Percentiles rank a stretch among this genome's conserved stretches.
phyloP scores from a whole-genome alignment of 2,888 invertebrate species.

The Spisula subtruncata region DNA sequence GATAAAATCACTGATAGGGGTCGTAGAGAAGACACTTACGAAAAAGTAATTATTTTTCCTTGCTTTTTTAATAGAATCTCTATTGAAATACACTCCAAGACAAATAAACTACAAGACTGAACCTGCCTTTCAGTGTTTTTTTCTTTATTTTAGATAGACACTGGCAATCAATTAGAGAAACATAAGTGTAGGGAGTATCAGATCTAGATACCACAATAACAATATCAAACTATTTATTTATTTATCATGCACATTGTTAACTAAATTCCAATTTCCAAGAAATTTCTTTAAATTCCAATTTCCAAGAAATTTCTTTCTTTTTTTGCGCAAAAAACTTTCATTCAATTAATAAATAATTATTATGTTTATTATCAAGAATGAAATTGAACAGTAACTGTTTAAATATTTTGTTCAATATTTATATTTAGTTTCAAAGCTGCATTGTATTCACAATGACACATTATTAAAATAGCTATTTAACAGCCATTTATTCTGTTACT shows the following conservation, averaged over 20 bases:
- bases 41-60: not conserved
- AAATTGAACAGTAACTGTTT: not conserved
- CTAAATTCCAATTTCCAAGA: too few relatives aligned
- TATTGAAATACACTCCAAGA: conserved; percentile 12
- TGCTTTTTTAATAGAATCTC: conserved; percentile 20
- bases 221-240: not conserved
- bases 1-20: not conserved
- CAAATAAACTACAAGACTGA: conserved; percentile 5
- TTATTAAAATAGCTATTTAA: not conserved
- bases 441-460: not conserved
- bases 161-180: not conserved
- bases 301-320: too few relatives aligned
- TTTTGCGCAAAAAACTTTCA: too few relatives aligned
- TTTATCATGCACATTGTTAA: not conserved
- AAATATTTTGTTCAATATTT: not conserved
- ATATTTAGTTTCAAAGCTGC: not conserved
- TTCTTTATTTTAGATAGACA: not conserved
- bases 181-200: not conserved
- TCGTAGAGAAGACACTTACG: not conserved
- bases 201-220: not conserved
- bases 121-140: conserved; percentile 3
- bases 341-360: too few relatives aligned
- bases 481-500: not conserved
- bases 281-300: too few relatives aligned
- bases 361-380: not conserved